Evolutionary conservation across 2,113 vertebrate species (phyloP).

Genomic region (Peromyscus leucopus): DNA sequence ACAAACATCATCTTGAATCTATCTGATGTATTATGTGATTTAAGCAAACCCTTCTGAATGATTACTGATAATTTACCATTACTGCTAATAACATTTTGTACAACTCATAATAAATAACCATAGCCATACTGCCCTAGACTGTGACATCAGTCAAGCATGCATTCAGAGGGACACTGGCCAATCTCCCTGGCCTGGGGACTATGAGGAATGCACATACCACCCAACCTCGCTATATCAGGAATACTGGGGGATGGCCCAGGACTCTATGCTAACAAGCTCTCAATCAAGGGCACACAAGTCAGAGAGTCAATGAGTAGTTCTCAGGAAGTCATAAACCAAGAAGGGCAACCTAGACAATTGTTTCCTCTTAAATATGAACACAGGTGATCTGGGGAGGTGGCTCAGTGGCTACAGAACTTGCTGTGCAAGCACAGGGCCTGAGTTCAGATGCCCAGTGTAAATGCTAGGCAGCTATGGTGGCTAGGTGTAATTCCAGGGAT

Average conservation of each 20-base stretch:
- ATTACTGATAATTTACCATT: background rate
- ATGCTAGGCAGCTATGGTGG: background rate
- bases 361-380: background rate
- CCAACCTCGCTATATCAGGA: background rate
- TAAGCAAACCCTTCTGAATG: conserved; percentile 16
- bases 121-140: background rate
- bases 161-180: background rate
- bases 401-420: background rate
- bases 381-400: background rate
- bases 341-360: background rate
- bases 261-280: conserved; percentile 16
- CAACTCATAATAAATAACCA: background rate
- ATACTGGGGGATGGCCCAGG: background rate
- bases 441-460: background rate
- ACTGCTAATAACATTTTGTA: background rate
- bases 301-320: background rate
- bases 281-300: background rate
- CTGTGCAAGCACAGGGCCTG: background rate
- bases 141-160: background rate
- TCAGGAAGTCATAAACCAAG: background rate
- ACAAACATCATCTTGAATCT: background rate
- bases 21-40: background rate
- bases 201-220: background rate
- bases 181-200: background rate
- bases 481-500: background rate